phyloP scores from a whole-genome alignment of 2,797 vertebrate species.

The Microctenopoma stevenorrisi region DNA sequence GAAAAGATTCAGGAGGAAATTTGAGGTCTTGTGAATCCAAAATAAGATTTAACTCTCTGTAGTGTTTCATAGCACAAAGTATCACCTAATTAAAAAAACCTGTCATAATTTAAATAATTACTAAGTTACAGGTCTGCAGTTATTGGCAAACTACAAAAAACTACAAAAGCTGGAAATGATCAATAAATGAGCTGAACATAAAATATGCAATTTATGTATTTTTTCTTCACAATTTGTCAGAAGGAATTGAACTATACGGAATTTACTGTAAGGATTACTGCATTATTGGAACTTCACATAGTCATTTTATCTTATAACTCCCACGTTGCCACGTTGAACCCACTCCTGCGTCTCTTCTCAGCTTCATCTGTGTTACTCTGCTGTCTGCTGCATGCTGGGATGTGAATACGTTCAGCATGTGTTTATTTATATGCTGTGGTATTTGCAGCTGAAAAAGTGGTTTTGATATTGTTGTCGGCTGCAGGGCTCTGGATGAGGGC shows the following conservation, averaged over 20 bases:
- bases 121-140: too few species aligned
- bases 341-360: constrained; percentile 1
- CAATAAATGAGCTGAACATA: too few species aligned
- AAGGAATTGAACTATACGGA: background rate
- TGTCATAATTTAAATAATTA: too few species aligned
- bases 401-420: constrained; percentile 29
- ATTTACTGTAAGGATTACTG: background rate
- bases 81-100: too few species aligned
- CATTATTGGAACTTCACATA: too few species aligned
- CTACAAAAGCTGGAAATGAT: too few species aligned
- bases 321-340: too few species aligned
- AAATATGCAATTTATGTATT: too few species aligned
- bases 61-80: background rate
- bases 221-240: background rate
- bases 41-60: too few species aligned
- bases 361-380: constrained; percentile 30
- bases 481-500: constrained; percentile 88
- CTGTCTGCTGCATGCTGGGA: constrained; percentile 44
- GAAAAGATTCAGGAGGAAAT: too few species aligned
- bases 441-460: background rate
- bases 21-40: too few species aligned
- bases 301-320: too few species aligned
- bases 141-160: background rate
- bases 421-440: background rate
- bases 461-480: constrained; percentile 13